Percentiles rank a stretch among this genome's conserved stretches.
Evolutionary conservation across 2,797 vertebrate species (phyloP).

Genomic region (Novumbra hubbsi): DNA sequence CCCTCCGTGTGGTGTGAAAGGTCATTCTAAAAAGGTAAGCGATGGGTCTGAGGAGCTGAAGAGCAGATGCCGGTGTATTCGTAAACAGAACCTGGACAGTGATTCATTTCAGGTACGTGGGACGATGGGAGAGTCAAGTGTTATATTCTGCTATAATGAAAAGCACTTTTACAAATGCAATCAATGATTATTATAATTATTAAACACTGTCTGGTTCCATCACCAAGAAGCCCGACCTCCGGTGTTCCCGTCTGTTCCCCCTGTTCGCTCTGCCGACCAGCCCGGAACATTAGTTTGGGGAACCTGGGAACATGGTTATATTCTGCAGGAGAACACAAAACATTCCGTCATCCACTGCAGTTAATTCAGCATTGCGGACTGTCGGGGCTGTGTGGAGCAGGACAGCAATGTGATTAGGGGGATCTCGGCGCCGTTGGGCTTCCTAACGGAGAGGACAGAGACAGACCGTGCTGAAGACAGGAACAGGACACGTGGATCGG

Average conservation of each 20-base stretch:
- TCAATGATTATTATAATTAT: no score
- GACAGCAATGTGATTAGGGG: neutral
- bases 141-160: no score
- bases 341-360: neutral
- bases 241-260: neutral
- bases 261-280: neutral
- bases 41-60: neutral
- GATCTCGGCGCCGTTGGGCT: neutral
- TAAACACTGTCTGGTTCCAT: neutral
- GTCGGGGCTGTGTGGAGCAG: neutral
- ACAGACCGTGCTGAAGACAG: constrained; percentile 1
- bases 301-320: neutral
- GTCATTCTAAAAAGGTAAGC: neutral
- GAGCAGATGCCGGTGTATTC: neutral
- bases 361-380: neutral
- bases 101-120: neutral
- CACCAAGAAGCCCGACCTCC: neutral
- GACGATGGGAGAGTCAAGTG: neutral
- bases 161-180: no score
- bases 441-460: neutral
- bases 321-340: neutral
- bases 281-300: neutral
- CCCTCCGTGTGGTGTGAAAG: no score
- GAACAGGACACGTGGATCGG: neutral
- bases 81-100: neutral